phyloP scores from a whole-genome alignment of 2,888 invertebrate genomes.

The Brachyptera putata region DNA sequence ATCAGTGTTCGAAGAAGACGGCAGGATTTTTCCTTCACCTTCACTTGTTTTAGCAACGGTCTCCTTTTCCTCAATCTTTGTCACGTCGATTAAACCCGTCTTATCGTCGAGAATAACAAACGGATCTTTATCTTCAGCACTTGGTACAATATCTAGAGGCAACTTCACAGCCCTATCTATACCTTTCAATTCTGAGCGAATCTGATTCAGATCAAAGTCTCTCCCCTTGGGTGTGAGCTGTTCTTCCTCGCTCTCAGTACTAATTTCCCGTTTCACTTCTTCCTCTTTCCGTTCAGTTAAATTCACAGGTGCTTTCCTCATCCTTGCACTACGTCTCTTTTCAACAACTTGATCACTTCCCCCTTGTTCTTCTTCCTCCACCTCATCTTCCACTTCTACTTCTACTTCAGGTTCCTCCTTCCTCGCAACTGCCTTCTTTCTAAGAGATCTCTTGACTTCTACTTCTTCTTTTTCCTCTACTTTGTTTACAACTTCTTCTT shows the following conservation, averaged over 20 bases:
- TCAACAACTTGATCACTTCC: constrained; percentile 18
- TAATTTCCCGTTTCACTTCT: constrained; percentile 32
- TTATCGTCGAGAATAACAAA: constrained; percentile 27
- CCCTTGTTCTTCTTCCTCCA: constrained; percentile 29
- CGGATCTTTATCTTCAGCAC: constrained; percentile 16
- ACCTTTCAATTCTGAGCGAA: constrained; percentile 78
- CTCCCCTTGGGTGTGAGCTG: constrained; percentile 55
- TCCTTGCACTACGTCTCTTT: constrained; percentile 36
- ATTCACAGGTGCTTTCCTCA: constrained; percentile 45
- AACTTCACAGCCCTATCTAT: constrained; percentile 54
- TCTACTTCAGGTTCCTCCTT: constrained; percentile 34
- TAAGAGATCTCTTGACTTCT: constrained; percentile 18
- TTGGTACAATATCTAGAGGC: constrained; percentile 20
- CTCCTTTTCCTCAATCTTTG: background rate
- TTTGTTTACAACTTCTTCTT: constrained; percentile 13
- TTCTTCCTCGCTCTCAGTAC: constrained; percentile 49
- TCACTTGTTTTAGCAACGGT: constrained; percentile 26
- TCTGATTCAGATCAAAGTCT: constrained; percentile 80
- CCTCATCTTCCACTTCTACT: constrained; percentile 32
- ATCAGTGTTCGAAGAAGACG: constrained; percentile 35
- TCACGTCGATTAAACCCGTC: constrained; percentile 16
- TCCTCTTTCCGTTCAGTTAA: constrained; percentile 45
- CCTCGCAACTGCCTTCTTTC: constrained; percentile 29
- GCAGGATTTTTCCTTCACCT: background rate
- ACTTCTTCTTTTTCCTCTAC: constrained; percentile 8